These are phyloP conservation scores for Mesochorus sp. DNA, from an alignment of 2,888 invertebrate species.

Conservation along the genomic window DNA sequence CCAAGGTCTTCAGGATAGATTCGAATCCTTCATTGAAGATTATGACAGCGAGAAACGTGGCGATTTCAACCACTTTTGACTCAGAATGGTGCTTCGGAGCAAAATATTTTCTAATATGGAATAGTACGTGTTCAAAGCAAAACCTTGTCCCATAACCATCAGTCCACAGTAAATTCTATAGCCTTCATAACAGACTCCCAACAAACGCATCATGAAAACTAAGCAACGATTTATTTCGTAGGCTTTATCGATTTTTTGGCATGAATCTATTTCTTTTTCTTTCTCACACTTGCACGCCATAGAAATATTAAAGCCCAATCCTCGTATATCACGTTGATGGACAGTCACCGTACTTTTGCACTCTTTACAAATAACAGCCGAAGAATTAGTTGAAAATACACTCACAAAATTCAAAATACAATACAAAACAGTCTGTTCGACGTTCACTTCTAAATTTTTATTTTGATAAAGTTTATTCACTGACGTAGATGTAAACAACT, in stretches of 20 bases:
- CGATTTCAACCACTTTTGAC: constrained; percentile 4
- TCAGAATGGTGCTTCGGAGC: constrained; percentile 9
- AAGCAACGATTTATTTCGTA: constrained; percentile 65
- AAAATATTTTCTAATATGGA: neutral
- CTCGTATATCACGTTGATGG: neutral
- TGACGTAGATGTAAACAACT: neutral
- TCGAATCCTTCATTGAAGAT: constrained; percentile 7
- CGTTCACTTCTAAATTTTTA: too few relatives aligned
- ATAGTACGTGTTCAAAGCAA: constrained; percentile 3
- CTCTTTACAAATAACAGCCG: neutral
- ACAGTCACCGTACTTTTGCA: constrained; percentile 8
- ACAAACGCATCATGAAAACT: constrained; percentile 64
- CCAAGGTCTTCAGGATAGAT: constrained; percentile 43
- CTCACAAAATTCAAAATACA: neutral
- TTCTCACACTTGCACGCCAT: constrained; percentile 1
- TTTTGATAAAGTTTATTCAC: neutral
- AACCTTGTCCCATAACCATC: constrained; percentile 51
- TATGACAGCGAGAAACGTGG: neutral
- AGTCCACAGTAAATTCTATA: constrained; percentile 64
- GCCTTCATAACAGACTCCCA: constrained; percentile 64
- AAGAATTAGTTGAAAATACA: neutral
- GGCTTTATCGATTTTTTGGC: neutral
- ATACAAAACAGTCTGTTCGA: too few relatives aligned
- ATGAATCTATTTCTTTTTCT: neutral
- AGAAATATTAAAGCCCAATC: neutral